A percentile compares a stretch with the other conserved stretches of the same genome.
Conservation (phyloP, 2,113 vertebrate species). For the Istiophorus platypterus region DNA sequence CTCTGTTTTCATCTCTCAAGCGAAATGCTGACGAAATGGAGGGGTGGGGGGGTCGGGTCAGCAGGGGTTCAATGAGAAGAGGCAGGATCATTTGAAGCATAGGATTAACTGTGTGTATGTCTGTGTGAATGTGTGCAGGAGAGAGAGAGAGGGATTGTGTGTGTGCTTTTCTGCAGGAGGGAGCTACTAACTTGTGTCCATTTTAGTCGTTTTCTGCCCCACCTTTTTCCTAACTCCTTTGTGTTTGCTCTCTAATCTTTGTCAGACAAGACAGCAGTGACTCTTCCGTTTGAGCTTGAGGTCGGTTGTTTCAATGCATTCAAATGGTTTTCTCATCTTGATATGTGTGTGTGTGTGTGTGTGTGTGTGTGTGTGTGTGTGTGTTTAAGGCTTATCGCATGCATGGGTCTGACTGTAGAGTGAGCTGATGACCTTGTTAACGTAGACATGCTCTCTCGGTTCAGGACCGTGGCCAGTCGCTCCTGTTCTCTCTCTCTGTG, state of each 20-base stretch:
- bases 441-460: conserved; percentile 17
- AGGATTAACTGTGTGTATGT: conserved; percentile 57
- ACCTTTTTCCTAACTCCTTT: background rate
- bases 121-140: conserved; percentile 2
- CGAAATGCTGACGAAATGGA: conserved; percentile 45
- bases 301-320: background rate
- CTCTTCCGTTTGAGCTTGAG: background rate
- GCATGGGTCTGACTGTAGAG: conserved; percentile 16
- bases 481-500: conserved; percentile 5
- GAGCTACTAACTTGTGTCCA: conserved; percentile 17
- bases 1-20: conserved; percentile 16
- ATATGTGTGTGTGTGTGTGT: background rate
- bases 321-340: background rate
- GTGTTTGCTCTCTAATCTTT: conserved; percentile 6
- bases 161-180: conserved; percentile 23
- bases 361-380: background rate
- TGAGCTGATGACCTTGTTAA: conserved; percentile 43
- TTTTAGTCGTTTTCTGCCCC: conserved; percentile 13
- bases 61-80: conserved; percentile 55
- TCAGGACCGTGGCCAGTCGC: conserved; percentile 64
- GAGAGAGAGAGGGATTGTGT: conserved; percentile 10
- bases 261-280: background rate
- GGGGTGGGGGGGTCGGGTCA: conserved; percentile 51
- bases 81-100: conserved; percentile 48
- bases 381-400: background rate